Evolutionary conservation across 1,140 invertebrate species (phyloP).

Genomic region (Drosophila subpulchrella): DNA sequence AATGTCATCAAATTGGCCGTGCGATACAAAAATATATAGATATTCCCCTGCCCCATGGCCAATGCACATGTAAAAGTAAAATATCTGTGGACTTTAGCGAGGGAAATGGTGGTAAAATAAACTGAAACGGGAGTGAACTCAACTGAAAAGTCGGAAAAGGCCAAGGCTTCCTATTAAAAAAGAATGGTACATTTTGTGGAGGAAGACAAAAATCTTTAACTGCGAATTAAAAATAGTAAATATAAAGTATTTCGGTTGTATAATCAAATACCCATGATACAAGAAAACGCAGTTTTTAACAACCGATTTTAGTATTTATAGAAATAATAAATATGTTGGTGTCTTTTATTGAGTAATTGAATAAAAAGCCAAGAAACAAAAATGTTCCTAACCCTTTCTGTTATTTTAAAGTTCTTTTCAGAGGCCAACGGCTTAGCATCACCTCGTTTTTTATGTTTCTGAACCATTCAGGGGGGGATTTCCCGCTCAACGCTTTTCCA

Average conservation of each 20-base stretch:
- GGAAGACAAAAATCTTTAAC: too few species aligned
- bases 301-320: too few species aligned
- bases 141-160: neutral
- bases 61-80: slow-evolving; percentile 3
- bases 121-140: slow-evolving; percentile 9
- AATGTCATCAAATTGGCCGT: slow-evolving; percentile 68
- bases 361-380: too few species aligned
- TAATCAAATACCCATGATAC: too few species aligned
- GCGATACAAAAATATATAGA: slow-evolving; percentile 12
- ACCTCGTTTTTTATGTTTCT: neutral
- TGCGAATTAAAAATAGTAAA: neutral
- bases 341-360: too few species aligned
- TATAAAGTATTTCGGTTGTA: too few species aligned
- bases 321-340: too few species aligned
- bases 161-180: neutral
- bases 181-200: neutral
- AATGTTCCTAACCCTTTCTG: too few species aligned
- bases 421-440: neutral
- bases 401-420: neutral
- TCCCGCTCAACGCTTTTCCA: neutral
- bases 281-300: too few species aligned
- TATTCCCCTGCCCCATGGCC: slow-evolving; percentile 12
- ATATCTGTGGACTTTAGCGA: too few species aligned
- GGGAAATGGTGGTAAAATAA: neutral
- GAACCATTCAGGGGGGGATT: neutral